A percentile compares a stretch with the other conserved stretches of the same genome.
Conservation (phyloP, 2,888 invertebrate species). For the Drosophila falleni region DNA sequence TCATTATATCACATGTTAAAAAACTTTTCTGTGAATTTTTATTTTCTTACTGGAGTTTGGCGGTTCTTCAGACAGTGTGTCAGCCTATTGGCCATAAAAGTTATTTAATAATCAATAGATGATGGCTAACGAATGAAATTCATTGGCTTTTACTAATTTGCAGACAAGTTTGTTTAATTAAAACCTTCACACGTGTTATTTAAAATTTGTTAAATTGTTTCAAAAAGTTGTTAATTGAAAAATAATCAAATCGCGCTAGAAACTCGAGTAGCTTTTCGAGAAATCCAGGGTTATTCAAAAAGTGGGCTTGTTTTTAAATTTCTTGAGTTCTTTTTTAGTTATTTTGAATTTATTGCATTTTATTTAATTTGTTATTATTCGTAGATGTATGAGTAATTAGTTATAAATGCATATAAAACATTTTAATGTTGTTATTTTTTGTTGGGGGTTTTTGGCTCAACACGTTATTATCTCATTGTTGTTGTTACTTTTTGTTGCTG, state of each 20-base stretch:
- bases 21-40: slow-evolving; percentile 6
- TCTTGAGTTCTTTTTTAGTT: slow-evolving; percentile 9
- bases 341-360: slow-evolving; percentile 37
- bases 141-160: slow-evolving; percentile 64
- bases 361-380: slow-evolving; percentile 12
- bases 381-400: slow-evolving; percentile 15
- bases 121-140: slow-evolving; percentile 37
- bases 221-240: slow-evolving; percentile 55
- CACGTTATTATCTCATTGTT: slow-evolving; percentile 56
- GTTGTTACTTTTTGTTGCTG: slow-evolving; percentile 13
- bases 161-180: slow-evolving; percentile 67
- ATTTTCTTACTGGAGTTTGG: slow-evolving; percentile 23
- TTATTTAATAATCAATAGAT: slow-evolving; percentile 25
- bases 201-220: slow-evolving; percentile 39
- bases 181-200: slow-evolving; percentile 48
- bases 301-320: slow-evolving; percentile 68
- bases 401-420: slow-evolving; percentile 41
- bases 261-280: neutral
- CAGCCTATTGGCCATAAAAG: slow-evolving; percentile 11
- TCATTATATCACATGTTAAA: slow-evolving; percentile 45
- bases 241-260: neutral
- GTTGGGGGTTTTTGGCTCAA: slow-evolving; percentile 24
- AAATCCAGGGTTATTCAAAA: slow-evolving; percentile 32
- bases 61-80: slow-evolving; percentile 44
- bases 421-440: slow-evolving; percentile 26